These are phyloP conservation scores for Porites australiensis DNA, from an alignment of 64 coral and sea anemone genomes.

Conservation along the genomic window DNA sequence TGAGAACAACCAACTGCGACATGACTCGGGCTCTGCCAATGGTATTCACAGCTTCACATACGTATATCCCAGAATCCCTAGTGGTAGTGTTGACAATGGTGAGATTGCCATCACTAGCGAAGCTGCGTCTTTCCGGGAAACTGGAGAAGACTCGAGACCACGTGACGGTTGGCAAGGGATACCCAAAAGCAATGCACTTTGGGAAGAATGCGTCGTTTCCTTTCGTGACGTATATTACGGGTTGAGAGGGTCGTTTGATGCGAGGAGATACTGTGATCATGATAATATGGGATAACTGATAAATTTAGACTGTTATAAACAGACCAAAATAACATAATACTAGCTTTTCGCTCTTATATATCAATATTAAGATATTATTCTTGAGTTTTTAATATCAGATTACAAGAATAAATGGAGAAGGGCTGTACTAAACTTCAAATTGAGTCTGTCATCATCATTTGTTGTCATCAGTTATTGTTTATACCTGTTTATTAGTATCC, in stretches of 20 bases:
- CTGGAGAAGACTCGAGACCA: conserved; percentile 56
- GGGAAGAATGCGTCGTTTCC: conserved; percentile 26
- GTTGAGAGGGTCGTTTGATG: conserved; percentile 29
- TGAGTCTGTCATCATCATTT: too few relatives aligned
- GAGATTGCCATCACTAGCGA: conserved; percentile 26
- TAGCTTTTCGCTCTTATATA: too few relatives aligned
- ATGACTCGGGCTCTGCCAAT: conserved; percentile 44
- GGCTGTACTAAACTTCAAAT: too few relatives aligned
- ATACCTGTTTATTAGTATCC: too few relatives aligned
- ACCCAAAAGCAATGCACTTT: conserved; percentile 47
- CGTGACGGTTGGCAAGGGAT: conserved; percentile 50
- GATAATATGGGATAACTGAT: neutral
- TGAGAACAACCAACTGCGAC: conserved; percentile 53
- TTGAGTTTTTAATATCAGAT: too few relatives aligned
- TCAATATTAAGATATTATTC: too few relatives aligned
- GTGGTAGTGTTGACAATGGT: conserved; percentile 13
- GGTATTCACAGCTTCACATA: conserved; percentile 50
- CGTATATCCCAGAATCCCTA: conserved; percentile 59
- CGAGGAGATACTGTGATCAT: conserved; percentile 37
- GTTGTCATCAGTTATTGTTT: too few relatives aligned
- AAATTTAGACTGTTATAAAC: too few relatives aligned
- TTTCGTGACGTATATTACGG: conserved; percentile 41
- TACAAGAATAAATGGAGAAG: too few relatives aligned
- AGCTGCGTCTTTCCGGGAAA: neutral
- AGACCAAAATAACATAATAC: neutral